Conservation (phyloP, 2,888 invertebrate genomes). For the Apamea epomidion region DNA sequence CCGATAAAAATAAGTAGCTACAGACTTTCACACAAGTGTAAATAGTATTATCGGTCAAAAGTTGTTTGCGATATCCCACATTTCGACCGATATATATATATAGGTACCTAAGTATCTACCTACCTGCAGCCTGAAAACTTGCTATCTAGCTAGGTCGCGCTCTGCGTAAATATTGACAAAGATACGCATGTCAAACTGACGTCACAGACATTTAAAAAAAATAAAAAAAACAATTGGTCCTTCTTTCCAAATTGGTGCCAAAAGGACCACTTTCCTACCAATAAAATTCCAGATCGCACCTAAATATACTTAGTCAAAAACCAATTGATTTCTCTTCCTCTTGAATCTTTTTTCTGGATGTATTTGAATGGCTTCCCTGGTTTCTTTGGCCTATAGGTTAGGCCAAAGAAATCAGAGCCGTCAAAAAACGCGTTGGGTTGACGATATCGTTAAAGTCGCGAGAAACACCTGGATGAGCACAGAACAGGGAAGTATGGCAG, state of each 20-base stretch:
- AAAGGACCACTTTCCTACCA: not conserved
- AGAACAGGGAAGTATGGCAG: too few species aligned
- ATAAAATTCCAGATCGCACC: too few species aligned
- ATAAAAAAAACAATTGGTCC: not conserved
- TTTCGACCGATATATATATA: conserved; percentile 8
- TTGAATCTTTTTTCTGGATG: too few species aligned
- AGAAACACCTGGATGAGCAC: too few species aligned
- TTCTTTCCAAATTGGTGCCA: not conserved
- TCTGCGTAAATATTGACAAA: conserved; percentile 22
- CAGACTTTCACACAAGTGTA: conserved; percentile 10
- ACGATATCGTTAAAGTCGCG: too few species aligned
- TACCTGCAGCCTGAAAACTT: conserved; percentile 5
- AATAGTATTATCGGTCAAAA: conserved; percentile 34
- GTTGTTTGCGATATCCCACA: not conserved
- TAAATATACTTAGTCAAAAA: too few species aligned
- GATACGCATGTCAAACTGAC: not conserved
- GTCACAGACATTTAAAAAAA: not conserved
- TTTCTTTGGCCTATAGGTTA: too few species aligned
- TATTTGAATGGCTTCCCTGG: not conserved
- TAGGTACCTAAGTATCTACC: not conserved
- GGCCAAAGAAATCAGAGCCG: too few species aligned
- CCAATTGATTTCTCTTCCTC: too few species aligned
- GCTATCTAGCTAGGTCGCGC: conserved; percentile 33
- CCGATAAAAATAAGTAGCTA: conserved; percentile 7
- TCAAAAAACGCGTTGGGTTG: too few species aligned